Evolutionary conservation across 1,140 invertebrate species (phyloP).

Genomic region (Nymphalis io): DNA sequence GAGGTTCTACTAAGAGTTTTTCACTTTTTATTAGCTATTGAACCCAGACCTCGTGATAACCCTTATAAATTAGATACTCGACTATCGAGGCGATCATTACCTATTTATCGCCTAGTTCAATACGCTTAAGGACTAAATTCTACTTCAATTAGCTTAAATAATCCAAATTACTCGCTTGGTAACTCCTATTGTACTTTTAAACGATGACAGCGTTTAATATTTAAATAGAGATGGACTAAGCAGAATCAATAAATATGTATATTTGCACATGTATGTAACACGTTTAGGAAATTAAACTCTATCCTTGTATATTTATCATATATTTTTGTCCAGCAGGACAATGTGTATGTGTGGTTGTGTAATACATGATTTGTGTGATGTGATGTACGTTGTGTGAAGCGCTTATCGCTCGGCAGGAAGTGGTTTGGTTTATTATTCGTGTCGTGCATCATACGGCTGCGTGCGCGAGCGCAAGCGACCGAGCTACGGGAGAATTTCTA

Average conservation of each 20-base stretch:
- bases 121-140: not conserved
- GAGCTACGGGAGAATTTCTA: conserved; percentile 62
- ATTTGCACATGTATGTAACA: conserved; percentile 25
- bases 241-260: conserved; percentile 47
- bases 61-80: too few species aligned
- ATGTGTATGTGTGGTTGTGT: conserved; percentile 46
- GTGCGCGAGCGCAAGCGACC: conserved; percentile 62
- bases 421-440: conserved; percentile 79
- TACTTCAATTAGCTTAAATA: not conserved
- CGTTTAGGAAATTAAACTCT: conserved; percentile 34
- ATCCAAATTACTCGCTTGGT: conserved; percentile 5
- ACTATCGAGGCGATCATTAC: too few species aligned
- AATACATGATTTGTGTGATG: conserved; percentile 53
- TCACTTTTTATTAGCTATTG: too few species aligned
- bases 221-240: conserved; percentile 46
- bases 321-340: conserved; percentile 37
- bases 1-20: too few species aligned
- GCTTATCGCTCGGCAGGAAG: conserved; percentile 77
- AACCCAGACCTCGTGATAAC: too few species aligned
- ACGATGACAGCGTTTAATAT: conserved; percentile 37
- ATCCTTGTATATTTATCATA: conserved; percentile 31
- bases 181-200: conserved; percentile 33
- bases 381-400: conserved; percentile 68
- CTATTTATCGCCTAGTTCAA: too few species aligned
- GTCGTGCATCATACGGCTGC: conserved; percentile 73